Conservation (phyloP, 2,113 vertebrate genomes). For the Oenanthe oenanthe region DNA sequence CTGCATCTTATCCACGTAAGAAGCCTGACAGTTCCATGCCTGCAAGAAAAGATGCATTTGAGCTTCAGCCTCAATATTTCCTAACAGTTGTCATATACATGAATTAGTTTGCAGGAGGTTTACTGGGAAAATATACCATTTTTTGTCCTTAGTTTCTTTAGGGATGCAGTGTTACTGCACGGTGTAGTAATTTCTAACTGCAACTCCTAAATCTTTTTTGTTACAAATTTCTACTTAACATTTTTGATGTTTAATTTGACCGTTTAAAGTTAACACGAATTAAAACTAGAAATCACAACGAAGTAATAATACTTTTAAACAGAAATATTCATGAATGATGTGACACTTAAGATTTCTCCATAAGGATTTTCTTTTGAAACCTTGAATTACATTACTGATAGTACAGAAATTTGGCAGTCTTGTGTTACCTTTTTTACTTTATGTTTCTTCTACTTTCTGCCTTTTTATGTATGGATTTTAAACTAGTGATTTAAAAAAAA, state of each 20-base stretch:
- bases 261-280: background rate
- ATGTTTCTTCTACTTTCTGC: background rate
- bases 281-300: background rate
- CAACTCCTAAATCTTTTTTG: background rate
- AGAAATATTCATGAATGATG: background rate
- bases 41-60: background rate
- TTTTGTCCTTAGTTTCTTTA: background rate
- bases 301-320: background rate
- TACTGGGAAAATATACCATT: fast-evolving
- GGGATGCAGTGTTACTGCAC: background rate
- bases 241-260: background rate
- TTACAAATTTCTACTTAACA: background rate
- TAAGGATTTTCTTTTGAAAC: background rate
- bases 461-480: background rate
- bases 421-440: background rate
- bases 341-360: background rate
- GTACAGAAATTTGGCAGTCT: background rate
- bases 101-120: background rate
- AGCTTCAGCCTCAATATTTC: background rate
- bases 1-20: background rate
- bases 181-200: background rate
- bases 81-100: background rate
- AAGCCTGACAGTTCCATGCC: background rate
- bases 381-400: background rate
- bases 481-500: background rate